Percentiles rank a stretch among this genome's conserved stretches.
Evolutionary conservation across 2,888 invertebrate species (phyloP).

Genomic region (Hirtodrosophila duncani): DNA sequence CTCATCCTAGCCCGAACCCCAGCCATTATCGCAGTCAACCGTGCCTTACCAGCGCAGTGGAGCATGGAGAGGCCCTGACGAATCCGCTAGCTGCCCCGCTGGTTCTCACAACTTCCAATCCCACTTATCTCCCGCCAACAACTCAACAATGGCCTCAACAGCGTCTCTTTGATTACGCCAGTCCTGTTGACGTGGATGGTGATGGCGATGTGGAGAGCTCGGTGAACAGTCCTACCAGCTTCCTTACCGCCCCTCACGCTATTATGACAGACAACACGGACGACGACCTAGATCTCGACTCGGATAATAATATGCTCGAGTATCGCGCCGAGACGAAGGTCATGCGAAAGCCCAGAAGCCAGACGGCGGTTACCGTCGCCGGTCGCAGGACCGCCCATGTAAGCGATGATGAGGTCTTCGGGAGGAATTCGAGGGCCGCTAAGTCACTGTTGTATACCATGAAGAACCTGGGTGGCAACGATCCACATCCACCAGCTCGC

Average conservation of each 20-base stretch:
- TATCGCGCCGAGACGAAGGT: constrained; percentile 85
- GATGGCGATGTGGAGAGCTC: constrained; percentile 40
- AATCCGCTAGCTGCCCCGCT: constrained; percentile 76
- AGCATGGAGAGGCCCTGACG: constrained; percentile 78
- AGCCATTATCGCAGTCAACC: constrained; percentile 71
- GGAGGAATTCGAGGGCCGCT: constrained; percentile 79
- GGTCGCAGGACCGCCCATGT: constrained; percentile 69
- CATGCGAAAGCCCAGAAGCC: constrained; percentile 87
- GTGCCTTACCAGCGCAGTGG: constrained; percentile 80
- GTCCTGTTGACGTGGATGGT: constrained; percentile 52
- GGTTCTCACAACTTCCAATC: constrained; percentile 73
- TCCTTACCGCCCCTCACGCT: constrained; percentile 45
- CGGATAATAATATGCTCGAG: constrained; percentile 80
- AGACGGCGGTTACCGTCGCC: constrained; percentile 83
- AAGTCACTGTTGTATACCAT: constrained; percentile 80
- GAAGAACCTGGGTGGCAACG: constrained; percentile 78
- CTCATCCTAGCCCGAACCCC: constrained; percentile 21
- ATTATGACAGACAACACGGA: constrained; percentile 66
- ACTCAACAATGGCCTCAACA: constrained; percentile 21
- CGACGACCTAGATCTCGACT: constrained; percentile 76
- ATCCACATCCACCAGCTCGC: no score
- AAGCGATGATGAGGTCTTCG: constrained; percentile 78
- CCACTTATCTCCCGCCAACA: constrained; percentile 48
- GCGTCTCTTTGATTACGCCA: constrained; percentile 49
- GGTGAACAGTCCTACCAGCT: constrained; percentile 67